phyloP scores from a whole-genome alignment of 2,113 vertebrate genomes.

The Callocephalon fimbriatum region DNA sequence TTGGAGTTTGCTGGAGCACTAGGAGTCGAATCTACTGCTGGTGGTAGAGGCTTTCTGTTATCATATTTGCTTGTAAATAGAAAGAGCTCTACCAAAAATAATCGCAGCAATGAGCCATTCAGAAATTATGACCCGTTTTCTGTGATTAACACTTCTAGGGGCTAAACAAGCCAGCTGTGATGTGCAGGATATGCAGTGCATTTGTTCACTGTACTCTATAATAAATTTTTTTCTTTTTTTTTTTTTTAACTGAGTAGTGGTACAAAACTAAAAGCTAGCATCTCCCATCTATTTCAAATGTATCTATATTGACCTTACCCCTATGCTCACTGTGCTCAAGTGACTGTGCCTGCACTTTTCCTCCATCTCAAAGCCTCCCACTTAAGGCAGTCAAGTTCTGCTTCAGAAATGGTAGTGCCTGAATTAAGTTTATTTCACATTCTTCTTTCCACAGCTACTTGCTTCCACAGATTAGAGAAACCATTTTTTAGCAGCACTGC shows the following conservation, averaged over 20 bases:
- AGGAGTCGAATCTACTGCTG: rapidly evolving
- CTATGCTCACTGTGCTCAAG: background rate
- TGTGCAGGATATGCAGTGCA: background rate
- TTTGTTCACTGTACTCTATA: background rate
- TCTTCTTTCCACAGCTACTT: background rate
- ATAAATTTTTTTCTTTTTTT: background rate
- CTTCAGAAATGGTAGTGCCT: background rate
- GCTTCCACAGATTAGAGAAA: background rate
- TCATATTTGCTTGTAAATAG: background rate
- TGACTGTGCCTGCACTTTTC: background rate
- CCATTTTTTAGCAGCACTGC: background rate
- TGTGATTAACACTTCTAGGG: background rate
- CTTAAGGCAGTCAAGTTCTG: background rate
- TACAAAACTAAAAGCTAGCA: background rate
- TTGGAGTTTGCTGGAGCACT: background rate
- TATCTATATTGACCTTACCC: background rate
- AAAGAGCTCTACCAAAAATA: background rate
- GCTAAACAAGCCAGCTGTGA: background rate
- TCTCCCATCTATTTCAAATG: background rate
- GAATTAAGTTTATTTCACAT: background rate
- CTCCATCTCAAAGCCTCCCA: background rate
- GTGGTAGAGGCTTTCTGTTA: background rate
- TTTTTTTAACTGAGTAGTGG: background rate
- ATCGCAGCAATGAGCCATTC: background rate
- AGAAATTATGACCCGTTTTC: background rate